A percentile compares a stretch with the other conserved stretches of the same genome.
phyloP scores from a whole-genome alignment of 2,888 invertebrate genomes.

The Sminthurinus aureus region DNA sequence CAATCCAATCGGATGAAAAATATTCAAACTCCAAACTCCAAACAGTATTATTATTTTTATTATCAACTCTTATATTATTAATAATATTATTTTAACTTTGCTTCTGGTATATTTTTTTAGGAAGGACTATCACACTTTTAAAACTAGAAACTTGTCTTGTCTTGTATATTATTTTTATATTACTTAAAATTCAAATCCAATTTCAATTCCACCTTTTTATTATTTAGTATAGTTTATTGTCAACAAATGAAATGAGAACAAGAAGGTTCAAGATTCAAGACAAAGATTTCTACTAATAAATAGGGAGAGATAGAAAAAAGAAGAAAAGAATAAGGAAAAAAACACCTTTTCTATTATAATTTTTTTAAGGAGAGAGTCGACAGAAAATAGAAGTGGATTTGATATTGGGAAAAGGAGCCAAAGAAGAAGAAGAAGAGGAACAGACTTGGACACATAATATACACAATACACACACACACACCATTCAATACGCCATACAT shows the following conservation, averaged over 20 bases:
- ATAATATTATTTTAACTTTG: background rate
- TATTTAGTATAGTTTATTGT: no score
- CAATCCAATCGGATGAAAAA: no score
- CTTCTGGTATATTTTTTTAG: no score
- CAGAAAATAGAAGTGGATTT: background rate
- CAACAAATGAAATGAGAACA: background rate
- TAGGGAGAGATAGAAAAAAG: constrained; percentile 20
- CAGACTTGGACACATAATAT: constrained; percentile 20
- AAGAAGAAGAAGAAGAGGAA: constrained; percentile 21
- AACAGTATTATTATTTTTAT: no score
- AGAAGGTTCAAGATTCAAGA: no score
- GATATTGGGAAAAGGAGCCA: constrained; percentile 30
- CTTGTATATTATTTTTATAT: background rate
- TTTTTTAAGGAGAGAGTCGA: background rate
- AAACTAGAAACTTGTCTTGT: background rate
- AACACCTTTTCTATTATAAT: background rate
- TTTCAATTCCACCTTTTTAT: no score
- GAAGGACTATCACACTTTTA: no score
- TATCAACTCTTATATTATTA: background rate
- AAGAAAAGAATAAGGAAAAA: constrained; percentile 14
- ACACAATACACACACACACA: constrained; percentile 20
- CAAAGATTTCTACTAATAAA: background rate
- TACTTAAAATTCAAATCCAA: background rate
- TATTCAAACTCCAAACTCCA: no score
- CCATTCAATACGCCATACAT: constrained; percentile 24